A percentile compares a stretch with the other conserved stretches of the same genome.
phyloP scores from a whole-genome alignment of 1,140 invertebrate species.

The Palaemon carinicauda region DNA sequence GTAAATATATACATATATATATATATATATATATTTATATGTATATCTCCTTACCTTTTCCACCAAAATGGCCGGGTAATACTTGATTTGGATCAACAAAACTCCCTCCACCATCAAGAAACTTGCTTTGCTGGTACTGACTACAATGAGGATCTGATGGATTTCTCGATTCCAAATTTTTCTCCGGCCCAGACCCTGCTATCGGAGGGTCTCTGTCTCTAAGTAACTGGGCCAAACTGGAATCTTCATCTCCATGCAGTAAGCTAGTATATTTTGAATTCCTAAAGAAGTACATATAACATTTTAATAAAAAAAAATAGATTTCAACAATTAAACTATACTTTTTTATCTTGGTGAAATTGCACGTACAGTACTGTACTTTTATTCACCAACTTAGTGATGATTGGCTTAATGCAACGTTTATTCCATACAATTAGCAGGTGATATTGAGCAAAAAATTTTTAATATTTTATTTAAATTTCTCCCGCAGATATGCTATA shows the following conservation, averaged over 20 bases:
- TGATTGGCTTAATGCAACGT: too few relatives aligned
- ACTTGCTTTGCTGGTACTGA: constrained; percentile 45
- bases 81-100: constrained; percentile 56
- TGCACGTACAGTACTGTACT: too few relatives aligned
- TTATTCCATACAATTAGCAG: too few relatives aligned
- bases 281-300: neutral
- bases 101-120: constrained; percentile 42
- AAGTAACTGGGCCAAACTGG: constrained; percentile 40
- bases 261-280: neutral
- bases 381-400: too few relatives aligned
- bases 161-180: neutral
- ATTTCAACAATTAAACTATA: too few relatives aligned
- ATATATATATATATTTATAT: too few relatives aligned
- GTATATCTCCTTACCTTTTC: constrained; percentile 49
- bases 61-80: constrained; percentile 40
- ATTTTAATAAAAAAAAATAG: neutral
- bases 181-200: neutral
- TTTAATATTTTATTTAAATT: too few relatives aligned
- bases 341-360: too few relatives aligned
- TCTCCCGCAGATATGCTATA: too few relatives aligned
- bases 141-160: constrained; percentile 1
- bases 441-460: too few relatives aligned
- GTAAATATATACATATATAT: neutral
- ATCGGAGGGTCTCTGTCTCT: constrained; percentile 37
- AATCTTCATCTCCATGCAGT: constrained; percentile 20